A percentile compares a stretch with the other conserved stretches of the same genome.
Evolutionary conservation across 2,797 vertebrate species (phyloP).

Genomic region (Rousettus madagascariensis): DNA sequence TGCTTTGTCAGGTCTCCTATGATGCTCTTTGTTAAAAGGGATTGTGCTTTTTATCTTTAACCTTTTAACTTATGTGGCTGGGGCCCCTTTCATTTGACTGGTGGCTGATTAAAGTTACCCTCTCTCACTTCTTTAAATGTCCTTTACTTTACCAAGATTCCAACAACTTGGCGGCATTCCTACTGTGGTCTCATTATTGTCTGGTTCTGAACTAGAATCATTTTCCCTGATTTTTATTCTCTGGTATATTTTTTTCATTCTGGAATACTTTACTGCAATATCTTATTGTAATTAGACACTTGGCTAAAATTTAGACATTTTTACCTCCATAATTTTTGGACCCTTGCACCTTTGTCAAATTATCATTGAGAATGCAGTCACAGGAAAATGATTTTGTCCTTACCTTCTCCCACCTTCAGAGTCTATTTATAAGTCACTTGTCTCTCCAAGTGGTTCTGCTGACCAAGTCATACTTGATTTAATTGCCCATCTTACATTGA

Average conservation of each 20-base stretch:
- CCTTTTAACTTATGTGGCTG: conserved; percentile 62
- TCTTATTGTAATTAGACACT: conserved; percentile 70
- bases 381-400: conserved; percentile 31
- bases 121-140: conserved; percentile 78
- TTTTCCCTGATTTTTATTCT: conserved; percentile 79
- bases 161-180: conserved; percentile 56
- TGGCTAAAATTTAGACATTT: conserved; percentile 59
- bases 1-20: conserved; percentile 16
- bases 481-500: conserved; percentile 54
- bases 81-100: conserved; percentile 61
- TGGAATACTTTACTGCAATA: conserved; percentile 66
- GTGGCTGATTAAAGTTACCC: conserved; percentile 66
- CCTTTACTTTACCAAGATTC: conserved; percentile 78
- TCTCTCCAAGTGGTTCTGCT: conserved; percentile 30
- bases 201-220: conserved; percentile 64
- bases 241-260: conserved; percentile 72
- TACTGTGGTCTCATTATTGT: conserved; percentile 76
- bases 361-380: conserved; percentile 40
- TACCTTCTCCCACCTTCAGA: conserved; percentile 11
- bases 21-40: conserved; percentile 36
- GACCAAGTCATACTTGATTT: conserved; percentile 64
- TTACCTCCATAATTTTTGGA: conserved; percentile 43
- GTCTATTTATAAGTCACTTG: conserved; percentile 51
- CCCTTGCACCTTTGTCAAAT: conserved; percentile 48
- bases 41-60: conserved; percentile 69